phyloP scores from a whole-genome alignment of 2,113 vertebrate species.

The Gracilinanus agilis region DNA sequence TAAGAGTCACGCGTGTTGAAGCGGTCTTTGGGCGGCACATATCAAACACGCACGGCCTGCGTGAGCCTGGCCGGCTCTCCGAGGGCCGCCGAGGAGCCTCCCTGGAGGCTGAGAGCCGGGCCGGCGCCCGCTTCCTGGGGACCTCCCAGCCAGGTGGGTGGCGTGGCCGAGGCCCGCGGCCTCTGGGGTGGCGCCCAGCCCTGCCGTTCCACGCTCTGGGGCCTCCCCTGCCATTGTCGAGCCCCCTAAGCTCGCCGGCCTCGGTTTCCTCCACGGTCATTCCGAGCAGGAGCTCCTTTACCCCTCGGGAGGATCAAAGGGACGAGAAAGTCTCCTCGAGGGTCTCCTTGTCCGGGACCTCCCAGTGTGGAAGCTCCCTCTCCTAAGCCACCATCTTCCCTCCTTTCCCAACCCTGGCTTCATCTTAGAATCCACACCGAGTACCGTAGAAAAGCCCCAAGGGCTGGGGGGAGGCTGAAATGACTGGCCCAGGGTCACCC shows the following conservation, averaged over 20 bases:
- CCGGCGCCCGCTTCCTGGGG: not conserved
- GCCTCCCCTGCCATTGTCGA: not conserved
- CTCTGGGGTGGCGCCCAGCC: not conserved
- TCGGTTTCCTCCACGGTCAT: not conserved
- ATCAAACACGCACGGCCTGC: not conserved
- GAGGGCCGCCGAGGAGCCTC: not conserved
- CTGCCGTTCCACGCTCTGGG: not conserved
- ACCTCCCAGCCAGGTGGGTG: not conserved
- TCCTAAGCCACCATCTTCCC: not conserved
- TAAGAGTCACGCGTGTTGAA: not conserved
- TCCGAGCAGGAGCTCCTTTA: not conserved
- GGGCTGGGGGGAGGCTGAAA: too few relatives aligned
- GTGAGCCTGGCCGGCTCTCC: not conserved
- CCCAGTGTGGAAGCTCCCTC: not conserved
- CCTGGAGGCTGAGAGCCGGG: not conserved
- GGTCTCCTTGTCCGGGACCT: too few relatives aligned
- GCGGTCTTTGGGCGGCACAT: not conserved
- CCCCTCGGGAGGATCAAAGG: too few relatives aligned
- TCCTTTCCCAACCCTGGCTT: too few relatives aligned
- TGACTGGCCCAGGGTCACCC: not conserved
- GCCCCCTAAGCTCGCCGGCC: not conserved
- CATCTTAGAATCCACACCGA: too few relatives aligned
- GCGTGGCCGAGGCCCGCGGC: not conserved
- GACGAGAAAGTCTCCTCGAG: too few relatives aligned
- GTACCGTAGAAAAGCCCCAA: too few relatives aligned